Conservation (phyloP, 2,113 vertebrate genomes). For the Oostethus manadensis region DNA sequence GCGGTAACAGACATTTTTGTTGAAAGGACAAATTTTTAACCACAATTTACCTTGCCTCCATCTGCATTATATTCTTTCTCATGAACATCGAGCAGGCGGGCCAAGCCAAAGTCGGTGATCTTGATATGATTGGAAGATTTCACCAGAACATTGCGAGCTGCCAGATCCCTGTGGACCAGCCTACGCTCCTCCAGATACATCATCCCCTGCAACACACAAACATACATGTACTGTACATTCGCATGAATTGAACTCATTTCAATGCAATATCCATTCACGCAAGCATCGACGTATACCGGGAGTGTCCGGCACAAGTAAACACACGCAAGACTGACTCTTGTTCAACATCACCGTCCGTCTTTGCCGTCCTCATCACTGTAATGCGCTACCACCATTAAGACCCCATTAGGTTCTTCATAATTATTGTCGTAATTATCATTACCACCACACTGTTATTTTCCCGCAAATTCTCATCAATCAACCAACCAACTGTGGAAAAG, state of each 20-base stretch:
- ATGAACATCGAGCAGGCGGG: constrained; percentile 90
- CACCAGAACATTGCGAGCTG: constrained; percentile 93
- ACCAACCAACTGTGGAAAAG: constrained; percentile 35
- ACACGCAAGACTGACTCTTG: constrained; percentile 9
- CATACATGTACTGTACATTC: constrained; percentile 10
- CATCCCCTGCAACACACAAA: constrained; percentile 82
- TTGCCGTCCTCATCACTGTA: constrained; percentile 30
- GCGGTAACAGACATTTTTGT: not conserved
- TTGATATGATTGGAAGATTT: constrained; percentile 98
- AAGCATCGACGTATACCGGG: not conserved
- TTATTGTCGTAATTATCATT: constrained; percentile 50
- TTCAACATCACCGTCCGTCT: constrained; percentile 30
- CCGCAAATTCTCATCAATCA: constrained; percentile 42
- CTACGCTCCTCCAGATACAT: constrained; percentile 97
- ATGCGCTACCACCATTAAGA: constrained; percentile 20
- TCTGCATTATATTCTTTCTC: constrained; percentile 98
- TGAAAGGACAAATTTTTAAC: not conserved
- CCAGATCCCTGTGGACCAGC: constrained; percentile 92
- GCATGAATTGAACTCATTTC: not conserved
- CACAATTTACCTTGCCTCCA: constrained; percentile 84
- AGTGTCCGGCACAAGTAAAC: not conserved
- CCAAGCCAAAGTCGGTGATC: constrained; percentile 96
- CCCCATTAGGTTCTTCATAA: constrained; percentile 35
- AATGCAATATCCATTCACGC: not conserved
- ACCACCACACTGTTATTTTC: constrained; percentile 46